A percentile compares a stretch with the other conserved stretches of the same genome.
These are phyloP conservation scores for Argyresthia goedartella DNA, from an alignment of 2,888 invertebrate species.

Conservation along the genomic window DNA sequence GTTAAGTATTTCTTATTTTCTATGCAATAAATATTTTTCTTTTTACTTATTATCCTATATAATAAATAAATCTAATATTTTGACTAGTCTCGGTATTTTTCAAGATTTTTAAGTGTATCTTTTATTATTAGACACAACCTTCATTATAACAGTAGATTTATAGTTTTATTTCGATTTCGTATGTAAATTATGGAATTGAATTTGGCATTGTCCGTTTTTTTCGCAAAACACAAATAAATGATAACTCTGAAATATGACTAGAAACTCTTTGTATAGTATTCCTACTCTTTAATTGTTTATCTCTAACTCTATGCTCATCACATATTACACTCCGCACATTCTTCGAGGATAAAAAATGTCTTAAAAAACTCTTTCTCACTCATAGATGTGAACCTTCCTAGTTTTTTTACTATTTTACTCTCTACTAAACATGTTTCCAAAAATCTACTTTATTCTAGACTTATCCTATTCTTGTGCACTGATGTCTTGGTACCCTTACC, in stretches of 20 bases:
- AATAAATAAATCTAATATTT: constrained; percentile 64
- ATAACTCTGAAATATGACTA: constrained; percentile 23
- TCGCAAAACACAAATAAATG: constrained; percentile 23
- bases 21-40: constrained; percentile 68
- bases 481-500: constrained; percentile 37
- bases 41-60: constrained; percentile 45
- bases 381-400: constrained; percentile 36
- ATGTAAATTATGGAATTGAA: constrained; percentile 32
- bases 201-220: constrained; percentile 52
- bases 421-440: constrained; percentile 67
- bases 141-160: constrained; percentile 53
- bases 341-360: constrained; percentile 23
- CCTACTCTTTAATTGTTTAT: constrained; percentile 1
- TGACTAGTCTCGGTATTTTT: constrained; percentile 45
- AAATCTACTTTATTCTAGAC: constrained; percentile 60
- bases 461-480: constrained; percentile 51
- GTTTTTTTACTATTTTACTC: constrained; percentile 29
- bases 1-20: constrained; percentile 51
- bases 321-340: constrained; percentile 14
- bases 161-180: constrained; percentile 27
- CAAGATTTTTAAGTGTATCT: constrained; percentile 47
- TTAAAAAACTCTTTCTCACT: constrained; percentile 41
- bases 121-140: constrained; percentile 65
- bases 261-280: constrained; percentile 26
- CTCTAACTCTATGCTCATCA: constrained; percentile 3